Conservation (phyloP, 2,888 invertebrate genomes). For the Drosophila mercatorum region DNA sequence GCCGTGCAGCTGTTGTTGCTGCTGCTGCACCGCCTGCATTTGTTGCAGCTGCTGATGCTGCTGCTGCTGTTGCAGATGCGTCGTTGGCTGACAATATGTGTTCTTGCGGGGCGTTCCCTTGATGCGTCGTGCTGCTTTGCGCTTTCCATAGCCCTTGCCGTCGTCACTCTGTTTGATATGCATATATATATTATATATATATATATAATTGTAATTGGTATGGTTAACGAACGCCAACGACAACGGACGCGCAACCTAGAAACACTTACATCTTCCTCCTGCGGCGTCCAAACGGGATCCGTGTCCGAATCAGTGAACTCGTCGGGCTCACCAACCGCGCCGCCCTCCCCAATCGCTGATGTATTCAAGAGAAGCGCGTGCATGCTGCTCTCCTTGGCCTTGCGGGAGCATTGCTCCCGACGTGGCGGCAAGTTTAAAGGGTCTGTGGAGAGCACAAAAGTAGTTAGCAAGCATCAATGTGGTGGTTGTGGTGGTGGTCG, state of each 20-base stretch:
- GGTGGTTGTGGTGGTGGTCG: slow-evolving; percentile 30
- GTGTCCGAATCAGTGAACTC: slow-evolving; percentile 88
- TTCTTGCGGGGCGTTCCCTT: slow-evolving; percentile 81
- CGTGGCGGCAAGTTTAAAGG: slow-evolving; percentile 86
- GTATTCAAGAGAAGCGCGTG: slow-evolving; percentile 85
- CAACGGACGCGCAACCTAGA: slow-evolving; percentile 25
- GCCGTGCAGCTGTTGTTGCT: slow-evolving; percentile 52
- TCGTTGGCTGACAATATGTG: slow-evolving; percentile 64
- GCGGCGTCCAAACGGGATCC: slow-evolving; percentile 91
- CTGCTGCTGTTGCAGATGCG: slow-evolving; percentile 59
- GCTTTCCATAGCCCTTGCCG: slow-evolving; percentile 76
- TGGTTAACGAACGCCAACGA: slow-evolving; percentile 32
- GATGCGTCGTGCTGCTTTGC: slow-evolving; percentile 78
- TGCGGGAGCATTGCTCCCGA: slow-evolving; percentile 87
- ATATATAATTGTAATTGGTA: slow-evolving; percentile 16
- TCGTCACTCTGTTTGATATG: slow-evolving; percentile 73
- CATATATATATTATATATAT: background rate
- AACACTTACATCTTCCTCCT: slow-evolving; percentile 85
- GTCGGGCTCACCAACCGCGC: slow-evolving; percentile 86
- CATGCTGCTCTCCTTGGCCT: slow-evolving; percentile 88
- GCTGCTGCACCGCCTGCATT: slow-evolving; percentile 52
- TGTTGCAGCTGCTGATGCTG: slow-evolving; percentile 43
- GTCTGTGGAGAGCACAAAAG: slow-evolving; percentile 83
- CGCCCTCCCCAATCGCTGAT: slow-evolving; percentile 68
- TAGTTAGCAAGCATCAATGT: slow-evolving; percentile 55